These are phyloP conservation scores for Cephus rjabovi DNA, from an alignment of 2,888 invertebrate genomes.

Conservation along the genomic window DNA sequence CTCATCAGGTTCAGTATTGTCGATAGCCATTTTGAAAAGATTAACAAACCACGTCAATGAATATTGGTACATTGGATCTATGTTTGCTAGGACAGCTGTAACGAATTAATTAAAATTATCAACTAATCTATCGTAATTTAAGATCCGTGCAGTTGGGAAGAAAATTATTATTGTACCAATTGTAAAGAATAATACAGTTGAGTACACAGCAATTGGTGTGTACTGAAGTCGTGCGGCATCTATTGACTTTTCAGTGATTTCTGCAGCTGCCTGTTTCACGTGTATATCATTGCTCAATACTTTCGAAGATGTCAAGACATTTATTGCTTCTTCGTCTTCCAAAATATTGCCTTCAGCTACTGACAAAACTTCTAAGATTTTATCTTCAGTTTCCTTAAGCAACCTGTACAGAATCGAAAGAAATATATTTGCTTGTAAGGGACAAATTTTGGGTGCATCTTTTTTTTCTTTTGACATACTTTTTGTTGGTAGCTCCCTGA, in stretches of 20 bases:
- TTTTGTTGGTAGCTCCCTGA: slow-evolving; percentile 87
- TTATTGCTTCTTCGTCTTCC: slow-evolving; percentile 92
- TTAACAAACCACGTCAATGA: slow-evolving; percentile 95
- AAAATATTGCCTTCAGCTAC: slow-evolving; percentile 82
- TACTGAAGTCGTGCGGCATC: slow-evolving; percentile 87
- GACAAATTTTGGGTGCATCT: background rate
- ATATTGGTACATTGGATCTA: slow-evolving; percentile 98
- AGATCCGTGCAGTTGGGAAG: background rate
- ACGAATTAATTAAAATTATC: slow-evolving; percentile 30
- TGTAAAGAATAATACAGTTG: slow-evolving; percentile 91
- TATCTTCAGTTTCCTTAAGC: slow-evolving; percentile 90
- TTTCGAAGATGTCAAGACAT: slow-evolving; percentile 89
- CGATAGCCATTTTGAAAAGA: slow-evolving; percentile 86
- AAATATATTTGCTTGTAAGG: background rate
- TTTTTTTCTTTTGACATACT: slow-evolving; percentile 47
- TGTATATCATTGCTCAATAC: slow-evolving; percentile 90
- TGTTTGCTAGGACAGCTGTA: slow-evolving; percentile 85
- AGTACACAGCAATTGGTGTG: slow-evolving; percentile 90
- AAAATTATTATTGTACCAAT: slow-evolving; percentile 71
- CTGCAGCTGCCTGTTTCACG: slow-evolving; percentile 89
- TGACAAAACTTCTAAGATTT: slow-evolving; percentile 84
- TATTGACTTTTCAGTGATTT: slow-evolving; percentile 90
- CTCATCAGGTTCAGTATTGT: slow-evolving; percentile 87
- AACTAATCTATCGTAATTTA: background rate
- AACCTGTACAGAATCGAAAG: slow-evolving; percentile 65